Evolutionary conservation across 2,797 vertebrate species (phyloP), one percentile per base, ranked within the genome.

Genomic region (Thaleichthys pacificus): DNA sequence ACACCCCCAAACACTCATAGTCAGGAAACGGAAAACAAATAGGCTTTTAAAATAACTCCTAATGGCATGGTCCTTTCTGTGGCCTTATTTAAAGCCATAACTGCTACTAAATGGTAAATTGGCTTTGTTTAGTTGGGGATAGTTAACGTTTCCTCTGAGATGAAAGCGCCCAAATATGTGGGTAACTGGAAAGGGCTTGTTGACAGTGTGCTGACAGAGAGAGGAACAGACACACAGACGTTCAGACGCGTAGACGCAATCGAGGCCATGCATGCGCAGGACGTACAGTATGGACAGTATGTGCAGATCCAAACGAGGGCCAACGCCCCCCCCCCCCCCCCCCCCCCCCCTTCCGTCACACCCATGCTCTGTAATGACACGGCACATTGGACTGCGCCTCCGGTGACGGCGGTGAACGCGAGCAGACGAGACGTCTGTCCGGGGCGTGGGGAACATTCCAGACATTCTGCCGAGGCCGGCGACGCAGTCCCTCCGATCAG

Each of bases 1-100:
- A 38, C 63, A 22, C 32, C 32, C 11, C 49, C 49, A 51, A 65
- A 66, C 24, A 69, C 69, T 77, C 71, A 69, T 69, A 74, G 68
- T 75, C 42, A 61, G 77, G 75, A 80, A 82, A 80, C 76, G 74
- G 69, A 71, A 77, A 77, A 81, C 72, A 80, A 84, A 81, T 75
- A 77, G 72, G 72, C 75, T 73, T 73, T 80, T 79, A 73, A 74
- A 84, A 69, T 70, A 66, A 47, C 73, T 75, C 19, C n/a, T 77
- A 79, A 82, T 73, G 69, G 35, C 8, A 66, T 70, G 71, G 62
- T 28, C n/a, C 4, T 76, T 73, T 70, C 79, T 68, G 64, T 72
- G 73, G 73, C 58, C 38, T 65, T 74, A 68, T 80, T 79, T 80
- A 17, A 61, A 65, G 66, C 73, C 70, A 49, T 79, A 65, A 65